phyloP scores from a whole-genome alignment of 2,888 invertebrate genomes.

The Papilio protenor region DNA sequence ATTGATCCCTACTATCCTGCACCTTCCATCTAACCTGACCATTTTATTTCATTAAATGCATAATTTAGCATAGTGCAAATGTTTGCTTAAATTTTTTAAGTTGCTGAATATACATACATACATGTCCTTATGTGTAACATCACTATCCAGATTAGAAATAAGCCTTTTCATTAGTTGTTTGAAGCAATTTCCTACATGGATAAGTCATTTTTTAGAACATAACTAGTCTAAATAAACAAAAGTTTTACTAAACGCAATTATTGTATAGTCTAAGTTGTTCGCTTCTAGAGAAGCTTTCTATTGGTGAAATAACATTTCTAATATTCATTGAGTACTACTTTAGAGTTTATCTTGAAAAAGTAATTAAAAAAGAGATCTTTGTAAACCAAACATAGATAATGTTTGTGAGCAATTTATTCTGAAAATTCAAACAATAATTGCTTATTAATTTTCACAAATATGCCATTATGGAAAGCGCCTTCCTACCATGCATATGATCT shows the following conservation, averaged over 20 bases:
- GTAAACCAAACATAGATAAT: background rate
- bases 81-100: background rate
- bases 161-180: background rate
- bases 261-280: background rate
- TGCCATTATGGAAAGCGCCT: background rate
- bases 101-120: background rate
- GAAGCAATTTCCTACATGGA: background rate
- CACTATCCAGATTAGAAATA: background rate
- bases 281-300: background rate
- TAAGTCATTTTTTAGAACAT: background rate
- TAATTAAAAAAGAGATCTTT: background rate
- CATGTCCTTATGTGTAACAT: background rate
- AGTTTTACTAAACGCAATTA: background rate
- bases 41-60: background rate
- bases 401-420: background rate
- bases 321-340: too few relatives aligned
- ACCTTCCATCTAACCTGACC: slow-evolving; percentile 31
- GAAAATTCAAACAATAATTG: background rate
- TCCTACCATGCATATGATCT: background rate
- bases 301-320: background rate
- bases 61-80: background rate
- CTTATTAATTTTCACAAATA: background rate
- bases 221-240: background rate
- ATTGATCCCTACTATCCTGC: slow-evolving; percentile 26
- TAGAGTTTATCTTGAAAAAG: too few relatives aligned